Evolutionary conservation across 2,888 invertebrate species (phyloP), one percentile per base, ranked within the genome.

Genomic region (Lepas anatifera): DNA sequence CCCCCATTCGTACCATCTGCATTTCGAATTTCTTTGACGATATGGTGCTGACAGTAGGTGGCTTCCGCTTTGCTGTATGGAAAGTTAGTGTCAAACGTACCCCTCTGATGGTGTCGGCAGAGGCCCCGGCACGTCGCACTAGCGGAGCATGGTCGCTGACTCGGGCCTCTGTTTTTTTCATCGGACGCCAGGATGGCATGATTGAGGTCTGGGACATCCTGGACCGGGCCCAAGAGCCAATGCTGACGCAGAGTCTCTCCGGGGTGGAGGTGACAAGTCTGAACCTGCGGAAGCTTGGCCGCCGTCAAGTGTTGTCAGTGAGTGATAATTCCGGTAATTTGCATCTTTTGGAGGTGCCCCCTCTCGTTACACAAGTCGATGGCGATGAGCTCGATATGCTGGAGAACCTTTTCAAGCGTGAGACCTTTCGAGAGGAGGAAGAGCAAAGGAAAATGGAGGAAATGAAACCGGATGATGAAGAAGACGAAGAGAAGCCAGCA

Each of bases 121-220:
- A 64, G 22, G n/a, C 37, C 25, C 35, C 35, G 2, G 37, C 39
- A 7, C 64, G 64, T 10, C 37, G 37, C 35, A 64, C 64, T 16
- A 39, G 37, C 64, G 37, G 87, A 0, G 81, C 82, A 48, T 93
- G 92, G 92, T 90, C 89, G n/a, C 82, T 84, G n/a, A 84, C 85
- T 63, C 84, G 89, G 68, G 87, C 91, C 0, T 86, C 87, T 68
- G 84, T 89, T 67, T 81, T 92, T 71, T 88, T 87, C 77, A 79
- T 92, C 70, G 83, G 86, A 1, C 86, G 88, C 29, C 83, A 82
- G 35, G 90, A 92, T 80, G 92, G 92, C 3, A 84, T 83, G 71
- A 81, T 91, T 22, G 92, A 93, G 79, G 85, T 87, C 18, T 94
- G 93, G 93, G 89, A 92, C 80, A 80, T 93, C 70, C 79, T 88